Conservation (phyloP, 53 echinoderm and acorn worm genomes). For the Mesocentrotus franciscanus region DNA sequence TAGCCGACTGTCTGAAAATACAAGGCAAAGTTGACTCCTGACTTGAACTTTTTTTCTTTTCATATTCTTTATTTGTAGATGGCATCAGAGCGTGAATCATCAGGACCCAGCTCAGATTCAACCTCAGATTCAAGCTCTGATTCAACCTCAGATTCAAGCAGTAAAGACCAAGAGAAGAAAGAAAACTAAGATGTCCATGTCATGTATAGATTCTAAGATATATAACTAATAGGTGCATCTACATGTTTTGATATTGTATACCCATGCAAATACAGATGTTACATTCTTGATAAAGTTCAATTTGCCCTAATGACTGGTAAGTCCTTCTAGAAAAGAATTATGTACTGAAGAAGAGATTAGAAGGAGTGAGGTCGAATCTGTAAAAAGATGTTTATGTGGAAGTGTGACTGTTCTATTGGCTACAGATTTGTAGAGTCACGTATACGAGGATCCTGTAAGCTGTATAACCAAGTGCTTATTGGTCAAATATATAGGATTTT, state of each 20-base stretch:
- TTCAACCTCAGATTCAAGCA: conserved; percentile 53
- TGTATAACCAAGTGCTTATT: background rate
- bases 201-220: conserved; percentile 41
- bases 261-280: background rate
- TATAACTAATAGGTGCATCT: conserved; percentile 30
- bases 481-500: background rate
- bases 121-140: conserved; percentile 65
- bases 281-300: background rate
- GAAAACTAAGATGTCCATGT: conserved; percentile 61
- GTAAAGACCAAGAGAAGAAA: conserved; percentile 64
- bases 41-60: background rate
- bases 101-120: conserved; percentile 50
- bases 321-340: background rate
- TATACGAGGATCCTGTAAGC: background rate
- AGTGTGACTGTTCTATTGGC: background rate
- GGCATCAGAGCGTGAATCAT: conserved; percentile 69
- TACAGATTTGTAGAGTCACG: background rate
- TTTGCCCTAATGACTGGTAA: background rate
- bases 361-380: too few species aligned
- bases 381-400: background rate
- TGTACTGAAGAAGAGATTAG: background rate
- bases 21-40: background rate
- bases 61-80: conserved; percentile 45
- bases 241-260: conserved; percentile 16
- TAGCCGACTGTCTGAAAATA: background rate